Evolutionary conservation across 2,888 invertebrate species (phyloP), one percentile per base, ranked within the genome.

Genomic region (Scrobipalpa costella): DNA sequence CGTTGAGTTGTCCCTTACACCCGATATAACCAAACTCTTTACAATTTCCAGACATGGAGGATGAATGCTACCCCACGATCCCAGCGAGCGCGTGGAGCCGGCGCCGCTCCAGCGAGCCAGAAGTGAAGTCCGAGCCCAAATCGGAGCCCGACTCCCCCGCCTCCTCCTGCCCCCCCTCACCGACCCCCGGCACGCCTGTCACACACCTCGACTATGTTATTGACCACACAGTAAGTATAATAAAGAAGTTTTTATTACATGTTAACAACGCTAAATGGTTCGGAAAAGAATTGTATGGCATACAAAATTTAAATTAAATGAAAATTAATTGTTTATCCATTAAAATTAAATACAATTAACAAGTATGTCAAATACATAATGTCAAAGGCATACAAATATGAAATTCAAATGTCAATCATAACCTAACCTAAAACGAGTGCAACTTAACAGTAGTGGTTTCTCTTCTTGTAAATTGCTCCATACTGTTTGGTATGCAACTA

Each of bases 51-150:
- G 97, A 97, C 77, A 96, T 97, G 95, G 97, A 97, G 84, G 97
- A 97, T 76, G 97, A 97, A 81, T 96, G 96, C 84, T 97, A 96
- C 86, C 96, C 96, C 65, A 94, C 95, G 64, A 96, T 96, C 80
- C 94, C 96, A 68, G 94, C 96, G 82, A 87, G 86, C 65, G 92
- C 92, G 67, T 92, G 92, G 71, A 85, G 86, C 71, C 79, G 88
- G 70, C 83, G 87, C 68, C 76, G 85, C 63, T 83, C 84, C 66
- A 84, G 85, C 69, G 79, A 79, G 65, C 73, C 89, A 21, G 88
- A 92, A 69, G 94, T 96, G 72, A 96, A 96, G 85, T 94, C 95
- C 64, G 96, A 97, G 78, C 96, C 96, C 62, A 92, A 94, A 71
- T 95, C 95, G 66, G 94, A 94, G 73, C 94, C 94, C 7, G 93